Evolutionary conservation across 2,113 vertebrate genomes (phyloP), one percentile per base, ranked within the genome.

Genomic region (Platichthys stellatus): DNA sequence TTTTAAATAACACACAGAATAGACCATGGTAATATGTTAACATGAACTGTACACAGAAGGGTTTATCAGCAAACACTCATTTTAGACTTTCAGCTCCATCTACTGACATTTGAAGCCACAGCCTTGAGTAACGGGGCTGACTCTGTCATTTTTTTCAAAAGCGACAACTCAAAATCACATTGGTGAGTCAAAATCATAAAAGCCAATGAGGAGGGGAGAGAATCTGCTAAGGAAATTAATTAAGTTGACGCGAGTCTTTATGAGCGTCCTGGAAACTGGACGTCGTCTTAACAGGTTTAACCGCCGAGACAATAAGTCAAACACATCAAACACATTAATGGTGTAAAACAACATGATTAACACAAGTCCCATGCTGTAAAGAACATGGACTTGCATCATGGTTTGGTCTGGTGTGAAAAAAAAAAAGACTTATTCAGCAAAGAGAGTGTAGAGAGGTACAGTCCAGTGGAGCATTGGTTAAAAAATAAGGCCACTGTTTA

Each of bases 1-100:
- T 70, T 93, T 93, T 88, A 90, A 91, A 91, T 89, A 93, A 91
- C 86, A 91, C 43, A 91, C 38, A 89, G 58, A 83, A 86, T 45
- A 89, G 85, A 89, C 59, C 59, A 66, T 72, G 28, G 14, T 70
- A 79, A 65, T 81, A 81, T 69, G 83, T 80, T 74, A 80, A 82
- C 24, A 77, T 59, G 71, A 82, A 83, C 78, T 88, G 78, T 83
- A 87, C 80, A 90, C 23, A 83, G n/a, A 7, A 54, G 6, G 74
- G 26, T 35, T 79, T 47, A 15, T 75, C 63, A 80, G 69, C 61
- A 81, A 83, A 81, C 67, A 78, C 21, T 61, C 18, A 21, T 72
- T 81, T 74, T 47, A 73, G 51, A 76, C 12, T 23, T 64, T 51
- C 3, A 65, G n/a, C 17, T 60, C 26, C 15, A 47, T 72, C 18